Percentiles rank a stretch among this genome's conserved stretches.
These are phyloP conservation scores for Ianthella basta DNA, from an alignment of 37 sponge, comb jelly and placozoan genomes.

Conservation along the genomic window DNA sequence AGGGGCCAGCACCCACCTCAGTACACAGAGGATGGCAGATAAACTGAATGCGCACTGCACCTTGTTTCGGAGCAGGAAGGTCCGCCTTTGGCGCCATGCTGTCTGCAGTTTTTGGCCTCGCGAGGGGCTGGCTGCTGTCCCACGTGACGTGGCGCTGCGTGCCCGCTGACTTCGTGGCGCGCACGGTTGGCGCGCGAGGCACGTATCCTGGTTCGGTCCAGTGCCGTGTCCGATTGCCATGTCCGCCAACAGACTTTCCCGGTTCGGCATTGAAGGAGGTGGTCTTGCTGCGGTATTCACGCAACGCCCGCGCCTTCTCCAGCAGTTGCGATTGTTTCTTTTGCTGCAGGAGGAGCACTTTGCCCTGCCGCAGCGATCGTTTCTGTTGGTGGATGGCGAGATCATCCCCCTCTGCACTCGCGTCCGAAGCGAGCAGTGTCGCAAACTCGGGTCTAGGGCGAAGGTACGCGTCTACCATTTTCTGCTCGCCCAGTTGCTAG, in stretches of 20 bases:
- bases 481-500: too few relatives aligned
- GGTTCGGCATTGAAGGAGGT: background rate
- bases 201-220: constrained; percentile 1
- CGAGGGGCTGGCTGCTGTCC: background rate
- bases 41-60: background rate
- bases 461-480: constrained; percentile 19
- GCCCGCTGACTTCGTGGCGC: background rate
- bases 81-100: background rate
- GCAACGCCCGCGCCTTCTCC: constrained; percentile 8
- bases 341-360: constrained; percentile 54
- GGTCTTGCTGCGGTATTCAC: background rate
- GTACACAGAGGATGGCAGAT: too few relatives aligned
- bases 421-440: constrained; percentile 59
- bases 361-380: constrained; percentile 42
- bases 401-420: constrained; percentile 46
- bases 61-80: background rate
- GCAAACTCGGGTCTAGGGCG: constrained; percentile 57
- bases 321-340: background rate
- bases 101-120: constrained; percentile 22
- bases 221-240: constrained; percentile 5
- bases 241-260: background rate
- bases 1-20: too few relatives aligned
- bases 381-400: constrained; percentile 58
- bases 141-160: constrained; percentile 2
- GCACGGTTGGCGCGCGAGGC: background rate